Conservation (phyloP, 1,140 invertebrate species). For the Rhizoglyphus robini region DNA sequence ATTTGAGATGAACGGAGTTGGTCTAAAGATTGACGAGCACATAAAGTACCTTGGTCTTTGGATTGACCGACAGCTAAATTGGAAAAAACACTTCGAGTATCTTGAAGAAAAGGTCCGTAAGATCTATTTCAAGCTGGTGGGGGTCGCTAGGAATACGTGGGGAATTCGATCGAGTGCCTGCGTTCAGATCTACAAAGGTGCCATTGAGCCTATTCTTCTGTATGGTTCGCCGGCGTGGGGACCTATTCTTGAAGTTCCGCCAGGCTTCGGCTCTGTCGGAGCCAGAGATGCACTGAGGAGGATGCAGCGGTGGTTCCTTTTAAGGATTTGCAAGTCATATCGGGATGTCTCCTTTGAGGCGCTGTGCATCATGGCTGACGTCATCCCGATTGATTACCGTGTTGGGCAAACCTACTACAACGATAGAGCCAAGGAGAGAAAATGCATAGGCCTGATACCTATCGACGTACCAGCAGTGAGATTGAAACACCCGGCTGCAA, state of each 20-base stretch:
- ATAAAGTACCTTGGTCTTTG: constrained; percentile 4
- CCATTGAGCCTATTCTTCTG: not conserved
- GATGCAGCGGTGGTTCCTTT: not conserved
- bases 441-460: not conserved
- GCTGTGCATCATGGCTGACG: not conserved
- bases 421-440: too few relatives aligned
- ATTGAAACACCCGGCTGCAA: not conserved
- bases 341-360: not conserved
- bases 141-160: too few relatives aligned
- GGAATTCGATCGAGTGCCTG: too few relatives aligned
- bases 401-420: too few relatives aligned
- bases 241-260: not conserved
- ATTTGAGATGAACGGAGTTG: not conserved
- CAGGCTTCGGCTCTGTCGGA: too few relatives aligned
- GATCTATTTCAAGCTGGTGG: not conserved
- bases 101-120: not conserved
- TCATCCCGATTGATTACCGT: too few relatives aligned
- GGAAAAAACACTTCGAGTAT: not conserved
- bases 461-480: constrained; percentile 5
- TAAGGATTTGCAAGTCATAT: constrained; percentile 7
- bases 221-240: not conserved
- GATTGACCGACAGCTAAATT: constrained; percentile 1
- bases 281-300: not conserved
- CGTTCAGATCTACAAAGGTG: too few relatives aligned
- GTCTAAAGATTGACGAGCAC: not conserved